A percentile compares a stretch with the other conserved stretches of the same genome.
phyloP scores from a whole-genome alignment of 2,888 invertebrate genomes.

The Carabus problematicus region DNA sequence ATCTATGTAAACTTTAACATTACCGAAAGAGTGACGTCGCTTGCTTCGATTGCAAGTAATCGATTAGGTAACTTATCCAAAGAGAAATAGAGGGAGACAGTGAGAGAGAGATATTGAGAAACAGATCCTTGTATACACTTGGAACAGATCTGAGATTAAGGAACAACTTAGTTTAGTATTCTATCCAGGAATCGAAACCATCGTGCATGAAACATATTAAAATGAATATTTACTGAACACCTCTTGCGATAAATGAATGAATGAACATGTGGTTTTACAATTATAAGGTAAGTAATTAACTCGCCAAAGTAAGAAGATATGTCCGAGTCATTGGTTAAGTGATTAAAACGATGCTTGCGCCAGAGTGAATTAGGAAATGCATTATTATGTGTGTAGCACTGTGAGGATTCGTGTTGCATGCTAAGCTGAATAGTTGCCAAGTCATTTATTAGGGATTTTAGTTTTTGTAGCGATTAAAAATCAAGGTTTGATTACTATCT shows the following conservation, averaged over 20 bases:
- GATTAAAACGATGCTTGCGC: constrained; percentile 4
- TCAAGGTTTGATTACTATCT: neutral
- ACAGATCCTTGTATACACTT: too few species aligned
- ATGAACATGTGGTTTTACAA: too few species aligned
- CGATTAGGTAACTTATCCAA: constrained; percentile 8
- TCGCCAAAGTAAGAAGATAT: too few species aligned
- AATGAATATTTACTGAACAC: too few species aligned
- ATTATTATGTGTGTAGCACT: constrained; percentile 4
- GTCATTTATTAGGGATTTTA: constrained; percentile 4
- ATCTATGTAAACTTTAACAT: constrained; percentile 36
- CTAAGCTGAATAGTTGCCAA: constrained; percentile 8
- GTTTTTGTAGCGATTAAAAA: constrained; percentile 7
- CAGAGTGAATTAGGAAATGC: constrained; percentile 10
- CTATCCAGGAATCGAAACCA: too few species aligned
- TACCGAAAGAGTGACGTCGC: constrained; percentile 27
- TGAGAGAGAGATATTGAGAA: too few species aligned
- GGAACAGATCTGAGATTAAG: too few species aligned
- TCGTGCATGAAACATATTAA: too few species aligned
- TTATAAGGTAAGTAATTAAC: too few species aligned
- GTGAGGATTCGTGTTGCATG: neutral
- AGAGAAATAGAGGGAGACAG: too few species aligned
- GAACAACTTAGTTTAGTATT: too few species aligned
- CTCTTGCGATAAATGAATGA: too few species aligned
- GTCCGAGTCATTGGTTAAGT: neutral
- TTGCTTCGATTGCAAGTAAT: constrained; percentile 27